Base-by-base conservation (phyloP, 2,113 vertebrate genomes). In the Colossoma macropomum region DNA sequence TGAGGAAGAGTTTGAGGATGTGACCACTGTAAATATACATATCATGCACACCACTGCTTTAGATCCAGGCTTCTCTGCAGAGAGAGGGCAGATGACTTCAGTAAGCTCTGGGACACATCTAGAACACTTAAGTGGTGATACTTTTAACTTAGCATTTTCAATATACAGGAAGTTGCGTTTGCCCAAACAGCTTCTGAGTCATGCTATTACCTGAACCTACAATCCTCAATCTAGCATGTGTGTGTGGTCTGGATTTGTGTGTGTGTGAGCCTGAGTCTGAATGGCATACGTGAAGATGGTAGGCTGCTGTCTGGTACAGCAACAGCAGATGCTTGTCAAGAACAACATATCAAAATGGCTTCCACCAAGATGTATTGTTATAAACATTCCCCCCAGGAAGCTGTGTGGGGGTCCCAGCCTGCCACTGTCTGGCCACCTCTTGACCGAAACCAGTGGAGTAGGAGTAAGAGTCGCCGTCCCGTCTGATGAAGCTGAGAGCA, bases 401-500 rank as follows among this genome's bases (percentile, higher is more conserved):
- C 56, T 25, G 0, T 4, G 1, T 41, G 32, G 16, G 68, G 34
- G 11, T 71, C 25, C 16, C 12, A 13, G 30, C 8, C 0, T 60
- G 78, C 30, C 1, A 21, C 13, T 59, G 25, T 28, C 30, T 28
- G 32, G 32, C 28, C 23, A 32, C n/a, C 27, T 56, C 8, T 21
- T 50, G 66, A 30, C 78, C 28, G 17, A 72, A 48, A n/a, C 28
- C 6, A 54, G 41, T 62, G 19, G 59, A 70, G 23, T 70, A 23
- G 68, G 68, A 70, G 68, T 23, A 41, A 3, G 32, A 41, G 38
- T 38, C n/a, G 56, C 56, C 56, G 56, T 25, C 56, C 56, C 56
- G 76, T 74, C 70, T 79, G 30, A n/a, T 60, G 17, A 62, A 34
- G 41, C 56, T 63, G 32, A 69, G 12, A n/a, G 25, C 81, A 69